These are phyloP conservation scores for Nowickia ferox DNA, from an alignment of 2,888 invertebrate species.

Conservation along the genomic window DNA sequence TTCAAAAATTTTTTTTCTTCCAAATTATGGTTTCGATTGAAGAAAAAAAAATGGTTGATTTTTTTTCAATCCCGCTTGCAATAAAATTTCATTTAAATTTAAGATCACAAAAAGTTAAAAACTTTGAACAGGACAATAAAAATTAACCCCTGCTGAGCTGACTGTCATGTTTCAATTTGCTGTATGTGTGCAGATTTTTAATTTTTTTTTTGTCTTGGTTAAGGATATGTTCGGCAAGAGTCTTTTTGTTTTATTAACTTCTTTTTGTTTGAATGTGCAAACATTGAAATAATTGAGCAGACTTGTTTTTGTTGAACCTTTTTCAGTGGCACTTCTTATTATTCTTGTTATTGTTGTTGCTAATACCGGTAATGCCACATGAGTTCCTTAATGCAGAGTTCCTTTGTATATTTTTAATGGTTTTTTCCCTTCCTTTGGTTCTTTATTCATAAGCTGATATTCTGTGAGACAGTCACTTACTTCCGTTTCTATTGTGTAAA, in stretches of 20 bases:
- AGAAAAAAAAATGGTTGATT: too few species aligned
- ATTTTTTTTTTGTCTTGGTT: neutral
- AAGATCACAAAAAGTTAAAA: constrained; percentile 33
- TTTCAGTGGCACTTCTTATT: constrained; percentile 18
- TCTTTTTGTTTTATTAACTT: constrained; percentile 34
- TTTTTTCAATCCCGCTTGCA: neutral
- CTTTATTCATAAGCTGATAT: constrained; percentile 46
- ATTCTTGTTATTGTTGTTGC: constrained; percentile 3
- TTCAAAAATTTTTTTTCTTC: too few species aligned
- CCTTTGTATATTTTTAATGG: constrained; percentile 31
- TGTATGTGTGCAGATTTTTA: neutral
- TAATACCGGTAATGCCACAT: constrained; percentile 31
- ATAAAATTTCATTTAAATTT: neutral
- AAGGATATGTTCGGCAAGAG: neutral
- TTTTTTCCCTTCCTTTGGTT: constrained; percentile 33
- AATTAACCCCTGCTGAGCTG: constrained; percentile 36
- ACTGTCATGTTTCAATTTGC: constrained; percentile 17
- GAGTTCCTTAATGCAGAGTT: constrained; percentile 45
- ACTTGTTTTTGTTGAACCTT: constrained; percentile 23
- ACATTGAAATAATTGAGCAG: constrained; percentile 10
- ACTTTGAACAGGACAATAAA: constrained; percentile 29
- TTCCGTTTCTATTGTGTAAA: constrained; percentile 68
- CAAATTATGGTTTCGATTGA: too few species aligned
- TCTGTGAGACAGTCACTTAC: constrained; percentile 59
- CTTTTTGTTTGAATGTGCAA: constrained; percentile 41